A percentile compares a stretch with the other conserved stretches of the same genome.
phyloP scores from a whole-genome alignment of 92 coral and sea anemone species.

The Metridium senile region DNA sequence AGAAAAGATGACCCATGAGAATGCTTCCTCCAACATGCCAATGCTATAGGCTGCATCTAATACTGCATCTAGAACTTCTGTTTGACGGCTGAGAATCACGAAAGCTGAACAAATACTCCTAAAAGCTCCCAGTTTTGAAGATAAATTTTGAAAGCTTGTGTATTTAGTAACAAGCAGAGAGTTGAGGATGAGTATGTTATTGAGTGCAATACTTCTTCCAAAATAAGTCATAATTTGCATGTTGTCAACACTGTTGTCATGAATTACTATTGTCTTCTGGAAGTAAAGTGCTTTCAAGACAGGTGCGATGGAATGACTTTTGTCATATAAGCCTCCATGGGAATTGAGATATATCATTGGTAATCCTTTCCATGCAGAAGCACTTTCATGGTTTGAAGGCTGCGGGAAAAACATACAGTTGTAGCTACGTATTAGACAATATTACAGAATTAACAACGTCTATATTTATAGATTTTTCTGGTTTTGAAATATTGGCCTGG shows the following conservation, averaged over 20 bases:
- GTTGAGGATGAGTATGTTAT: constrained; percentile 32
- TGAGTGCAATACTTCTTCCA: constrained; percentile 12
- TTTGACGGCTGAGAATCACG: constrained; percentile 31
- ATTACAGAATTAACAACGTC: too few relatives aligned
- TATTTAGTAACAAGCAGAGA: constrained; percentile 22
- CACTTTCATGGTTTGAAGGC: background rate
- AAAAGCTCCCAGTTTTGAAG: background rate
- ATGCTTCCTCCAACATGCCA: constrained; percentile 18
- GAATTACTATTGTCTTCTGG: constrained; percentile 43
- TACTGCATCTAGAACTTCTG: background rate
- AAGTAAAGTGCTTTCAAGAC: constrained; percentile 36
- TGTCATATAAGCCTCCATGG: constrained; percentile 17
- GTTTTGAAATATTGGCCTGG: too few relatives aligned
- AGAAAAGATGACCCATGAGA: constrained; percentile 51
- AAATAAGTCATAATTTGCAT: constrained; percentile 35
- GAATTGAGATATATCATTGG: constrained; percentile 26
- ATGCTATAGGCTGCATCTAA: constrained; percentile 13
- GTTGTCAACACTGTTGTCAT: constrained; percentile 43
- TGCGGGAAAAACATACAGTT: constrained; percentile 5
- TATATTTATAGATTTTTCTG: too few relatives aligned
- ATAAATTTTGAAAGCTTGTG: background rate
- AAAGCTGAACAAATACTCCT: constrained; percentile 26
- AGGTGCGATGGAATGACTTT: constrained; percentile 29
- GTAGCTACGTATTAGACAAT: too few relatives aligned
- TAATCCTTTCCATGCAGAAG: constrained; percentile 7